phyloP scores from a whole-genome alignment of 1,140 invertebrate genomes.

The Chymomyza costata region DNA sequence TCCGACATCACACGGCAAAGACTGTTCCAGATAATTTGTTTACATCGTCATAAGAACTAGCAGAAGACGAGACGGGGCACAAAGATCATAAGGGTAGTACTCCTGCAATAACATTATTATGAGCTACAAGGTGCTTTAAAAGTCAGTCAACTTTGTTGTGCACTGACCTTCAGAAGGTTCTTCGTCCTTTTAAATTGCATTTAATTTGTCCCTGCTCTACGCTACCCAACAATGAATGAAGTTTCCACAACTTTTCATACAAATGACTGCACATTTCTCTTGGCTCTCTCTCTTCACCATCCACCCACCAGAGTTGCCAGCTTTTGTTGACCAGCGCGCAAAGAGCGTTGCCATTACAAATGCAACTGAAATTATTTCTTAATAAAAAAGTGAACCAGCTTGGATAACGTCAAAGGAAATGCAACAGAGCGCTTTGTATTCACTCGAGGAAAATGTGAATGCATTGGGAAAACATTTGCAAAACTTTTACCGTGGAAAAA shows the following conservation, averaged over 20 bases:
- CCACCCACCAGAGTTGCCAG: neutral
- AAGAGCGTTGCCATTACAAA: constrained; percentile 3
- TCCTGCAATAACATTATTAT: too few species aligned
- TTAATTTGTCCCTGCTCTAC: too few species aligned
- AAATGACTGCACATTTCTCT: constrained; percentile 25
- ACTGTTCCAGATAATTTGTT: too few species aligned
- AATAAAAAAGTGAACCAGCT: constrained; percentile 25
- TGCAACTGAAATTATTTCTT: constrained; percentile 38
- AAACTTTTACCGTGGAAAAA: constrained; percentile 1
- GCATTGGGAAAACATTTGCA: constrained; percentile 19
- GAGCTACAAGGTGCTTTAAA: too few species aligned
- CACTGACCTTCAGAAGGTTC: too few species aligned
- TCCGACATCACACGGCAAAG: too few species aligned
- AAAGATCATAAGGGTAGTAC: too few species aligned
- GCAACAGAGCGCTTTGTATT: constrained; percentile 3
- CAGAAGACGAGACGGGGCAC: too few species aligned
- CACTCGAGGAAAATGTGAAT: constrained; percentile 21
- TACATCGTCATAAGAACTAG: too few species aligned
- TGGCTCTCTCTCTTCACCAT: neutral
- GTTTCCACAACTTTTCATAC: constrained; percentile 10
- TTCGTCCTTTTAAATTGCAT: too few species aligned
- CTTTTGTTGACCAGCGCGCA: constrained; percentile 1
- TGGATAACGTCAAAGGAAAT: constrained; percentile 32
- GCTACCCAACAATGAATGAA: constrained; percentile 15
- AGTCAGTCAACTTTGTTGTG: too few species aligned